Evolutionary conservation across 2,113 vertebrate species (phyloP).

Genomic region (Clinocottus analis): DNA sequence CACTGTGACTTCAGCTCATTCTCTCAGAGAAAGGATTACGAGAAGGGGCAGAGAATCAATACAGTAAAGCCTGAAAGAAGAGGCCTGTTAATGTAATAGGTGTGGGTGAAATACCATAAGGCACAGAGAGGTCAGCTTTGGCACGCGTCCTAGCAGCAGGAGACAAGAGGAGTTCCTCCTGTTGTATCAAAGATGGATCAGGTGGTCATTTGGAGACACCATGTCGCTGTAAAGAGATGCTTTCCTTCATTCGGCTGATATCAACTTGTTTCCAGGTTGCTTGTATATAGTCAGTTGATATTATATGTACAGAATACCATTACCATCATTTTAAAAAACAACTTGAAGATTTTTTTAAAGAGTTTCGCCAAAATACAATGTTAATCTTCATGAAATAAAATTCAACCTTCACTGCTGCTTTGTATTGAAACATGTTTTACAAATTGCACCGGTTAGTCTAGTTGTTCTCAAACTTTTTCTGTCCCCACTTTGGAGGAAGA

Average conservation of each 20-base stretch:
- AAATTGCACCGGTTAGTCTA: no score
- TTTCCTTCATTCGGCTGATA: not conserved
- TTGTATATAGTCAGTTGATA: no score
- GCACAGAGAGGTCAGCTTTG: slow-evolving; percentile 63
- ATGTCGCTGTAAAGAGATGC: not conserved
- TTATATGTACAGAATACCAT: no score
- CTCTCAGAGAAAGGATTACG: slow-evolving; percentile 73
- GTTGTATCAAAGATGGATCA: slow-evolving; percentile 28
- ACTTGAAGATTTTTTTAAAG: not conserved
- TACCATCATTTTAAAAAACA: no score
- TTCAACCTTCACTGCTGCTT: no score
- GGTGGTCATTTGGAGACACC: not conserved
- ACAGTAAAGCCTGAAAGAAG: slow-evolving; percentile 63
- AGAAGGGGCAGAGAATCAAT: slow-evolving; percentile 65
- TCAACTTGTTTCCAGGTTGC: not conserved
- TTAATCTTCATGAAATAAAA: no score
- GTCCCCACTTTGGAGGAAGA: no score
- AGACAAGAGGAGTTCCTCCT: slow-evolving; percentile 39
- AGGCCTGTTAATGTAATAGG: slow-evolving; percentile 72
- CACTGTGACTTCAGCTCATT: slow-evolving; percentile 60
- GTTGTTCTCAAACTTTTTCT: no score
- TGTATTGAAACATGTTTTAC: no score
- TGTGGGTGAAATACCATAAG: slow-evolving; percentile 68
- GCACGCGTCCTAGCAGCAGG: slow-evolving; percentile 41
- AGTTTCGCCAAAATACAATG: not conserved